These are phyloP conservation scores for Entomobrya multifasciata DNA, from an alignment of 2,888 invertebrate genomes.

Conservation along the genomic window DNA sequence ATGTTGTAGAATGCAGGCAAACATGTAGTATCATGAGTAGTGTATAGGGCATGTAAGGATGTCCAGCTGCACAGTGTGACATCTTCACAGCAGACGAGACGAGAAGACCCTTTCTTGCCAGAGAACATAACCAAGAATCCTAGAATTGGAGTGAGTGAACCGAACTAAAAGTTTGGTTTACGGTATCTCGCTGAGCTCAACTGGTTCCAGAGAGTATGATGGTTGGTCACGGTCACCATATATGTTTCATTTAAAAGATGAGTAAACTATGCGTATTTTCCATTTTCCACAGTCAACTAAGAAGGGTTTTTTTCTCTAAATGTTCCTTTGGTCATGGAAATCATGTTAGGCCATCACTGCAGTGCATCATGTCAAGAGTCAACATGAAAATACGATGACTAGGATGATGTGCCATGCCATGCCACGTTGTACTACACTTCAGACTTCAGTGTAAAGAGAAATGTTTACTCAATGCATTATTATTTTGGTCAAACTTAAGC, in stretches of 20 bases:
- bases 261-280: constrained; percentile 12
- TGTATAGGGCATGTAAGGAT: neutral
- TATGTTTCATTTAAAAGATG: neutral
- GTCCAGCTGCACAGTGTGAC: constrained; percentile 61
- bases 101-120: constrained; percentile 4
- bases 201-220: constrained; percentile 22
- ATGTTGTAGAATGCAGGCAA: neutral
- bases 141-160: constrained; percentile 24
- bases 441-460: neutral
- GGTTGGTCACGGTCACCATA: constrained; percentile 13
- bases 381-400: too few species aligned
- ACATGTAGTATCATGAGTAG: neutral
- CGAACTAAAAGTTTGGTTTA: neutral
- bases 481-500: neutral
- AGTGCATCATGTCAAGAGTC: constrained; percentile 7
- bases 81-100: constrained; percentile 26
- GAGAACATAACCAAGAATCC: neutral
- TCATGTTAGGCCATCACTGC: constrained; percentile 37
- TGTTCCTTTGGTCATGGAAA: constrained; percentile 35
- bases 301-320: too few species aligned
- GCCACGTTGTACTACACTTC: too few species aligned
- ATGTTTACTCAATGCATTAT: neutral
- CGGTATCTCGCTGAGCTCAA: constrained; percentile 33
- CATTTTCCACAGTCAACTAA: neutral
- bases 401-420: too few species aligned